Conservation (phyloP, 2,113 vertebrate genomes). For the Xiphophorus hellerii region DNA sequence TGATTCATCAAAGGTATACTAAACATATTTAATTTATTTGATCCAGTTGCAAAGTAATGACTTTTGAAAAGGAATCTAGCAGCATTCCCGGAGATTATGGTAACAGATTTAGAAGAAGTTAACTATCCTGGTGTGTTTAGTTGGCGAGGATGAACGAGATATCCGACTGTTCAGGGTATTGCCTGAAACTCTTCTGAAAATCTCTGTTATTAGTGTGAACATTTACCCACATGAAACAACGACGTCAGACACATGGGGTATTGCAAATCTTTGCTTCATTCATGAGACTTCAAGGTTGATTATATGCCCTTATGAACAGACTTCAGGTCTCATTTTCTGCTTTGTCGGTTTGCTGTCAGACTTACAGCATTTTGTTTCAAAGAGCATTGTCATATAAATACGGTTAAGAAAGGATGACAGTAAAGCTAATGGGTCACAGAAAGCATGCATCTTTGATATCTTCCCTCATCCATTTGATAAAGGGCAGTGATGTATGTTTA, state of each 20-base stretch:
- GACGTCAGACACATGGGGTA: slow-evolving; percentile 9
- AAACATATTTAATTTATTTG: neutral
- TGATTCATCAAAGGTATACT: neutral
- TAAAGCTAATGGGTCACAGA: slow-evolving; percentile 2
- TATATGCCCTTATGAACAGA: slow-evolving; percentile 15
- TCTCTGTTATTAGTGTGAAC: slow-evolving; percentile 16
- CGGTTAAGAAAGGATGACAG: slow-evolving; percentile 7
- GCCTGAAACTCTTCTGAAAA: slow-evolving; percentile 21
- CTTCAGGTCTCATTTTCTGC: slow-evolving; percentile 32
- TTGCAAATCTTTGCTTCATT: slow-evolving; percentile 23
- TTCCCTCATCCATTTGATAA: neutral
- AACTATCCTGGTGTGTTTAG: slow-evolving; percentile 41
- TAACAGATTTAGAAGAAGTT: slow-evolving; percentile 37
- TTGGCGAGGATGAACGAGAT: slow-evolving; percentile 23
- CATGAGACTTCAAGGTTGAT: slow-evolving; percentile 36
- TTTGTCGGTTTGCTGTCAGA: slow-evolving; percentile 31
- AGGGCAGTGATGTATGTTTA: neutral
- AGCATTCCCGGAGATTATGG: slow-evolving; percentile 10
- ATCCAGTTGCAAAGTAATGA: slow-evolving; percentile 3
- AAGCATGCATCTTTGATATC: slow-evolving; percentile 5
- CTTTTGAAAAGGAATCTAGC: neutral
- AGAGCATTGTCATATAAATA: slow-evolving; percentile 16
- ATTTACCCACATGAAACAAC: slow-evolving; percentile 18
- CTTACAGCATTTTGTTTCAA: slow-evolving; percentile 34
- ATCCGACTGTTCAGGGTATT: slow-evolving; percentile 20